phyloP scores from a whole-genome alignment of 1,140 invertebrate species.

The Cydia amplana region DNA sequence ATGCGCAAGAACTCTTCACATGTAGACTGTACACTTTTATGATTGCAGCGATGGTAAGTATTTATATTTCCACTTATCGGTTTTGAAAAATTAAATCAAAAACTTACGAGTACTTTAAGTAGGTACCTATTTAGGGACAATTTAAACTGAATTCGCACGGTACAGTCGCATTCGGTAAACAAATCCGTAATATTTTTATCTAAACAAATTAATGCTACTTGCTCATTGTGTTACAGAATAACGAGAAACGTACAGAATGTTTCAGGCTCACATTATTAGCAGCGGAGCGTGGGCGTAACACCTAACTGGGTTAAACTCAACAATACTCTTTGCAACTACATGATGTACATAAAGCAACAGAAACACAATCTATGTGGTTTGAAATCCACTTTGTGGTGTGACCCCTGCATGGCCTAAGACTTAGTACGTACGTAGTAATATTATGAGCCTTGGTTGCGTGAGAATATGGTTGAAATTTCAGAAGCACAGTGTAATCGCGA shows the following conservation, averaged over 20 bases:
- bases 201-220: background rate
- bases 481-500: background rate
- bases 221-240: background rate
- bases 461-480: conserved; percentile 8
- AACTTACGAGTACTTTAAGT: no score
- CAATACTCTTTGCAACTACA: conserved; percentile 33
- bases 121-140: no score
- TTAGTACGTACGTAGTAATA: conserved; percentile 25
- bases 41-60: no score
- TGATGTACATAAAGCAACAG: conserved; percentile 40
- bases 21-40: background rate
- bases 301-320: conserved; percentile 42
- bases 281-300: conserved; percentile 11
- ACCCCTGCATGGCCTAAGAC: conserved; percentile 47
- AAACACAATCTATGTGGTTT: conserved; percentile 60
- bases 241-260: conserved; percentile 11
- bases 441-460: conserved; percentile 4
- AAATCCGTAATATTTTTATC: background rate
- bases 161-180: no score
- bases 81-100: no score
- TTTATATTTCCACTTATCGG: background rate
- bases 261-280: conserved; percentile 14
- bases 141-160: no score
- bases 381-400: conserved; percentile 60
- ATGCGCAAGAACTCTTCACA: background rate